Evolutionary conservation across 2,888 invertebrate species (phyloP).

Genomic region (Tetramorium bicarinatum): DNA sequence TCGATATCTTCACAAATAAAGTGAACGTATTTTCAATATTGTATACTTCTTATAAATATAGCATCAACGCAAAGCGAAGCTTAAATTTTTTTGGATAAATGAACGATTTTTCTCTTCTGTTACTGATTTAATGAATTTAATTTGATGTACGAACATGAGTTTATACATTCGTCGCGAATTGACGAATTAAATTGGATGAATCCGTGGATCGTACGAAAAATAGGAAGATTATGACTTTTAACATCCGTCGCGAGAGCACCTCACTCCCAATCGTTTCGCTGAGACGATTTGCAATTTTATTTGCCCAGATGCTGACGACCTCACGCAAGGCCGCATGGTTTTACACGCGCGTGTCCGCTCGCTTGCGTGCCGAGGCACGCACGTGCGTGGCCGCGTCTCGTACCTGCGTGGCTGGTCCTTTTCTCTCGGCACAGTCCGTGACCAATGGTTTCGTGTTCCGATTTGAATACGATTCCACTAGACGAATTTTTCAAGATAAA

Average conservation of each 20-base stretch:
- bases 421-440: background rate
- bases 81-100: background rate
- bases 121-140: background rate
- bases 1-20: too few species aligned
- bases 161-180: background rate
- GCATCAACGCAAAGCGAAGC: background rate
- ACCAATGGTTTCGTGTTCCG: conserved; percentile 78
- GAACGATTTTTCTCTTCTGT: background rate
- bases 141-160: background rate
- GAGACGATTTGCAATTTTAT: conserved; percentile 46
- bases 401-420: conserved; percentile 16
- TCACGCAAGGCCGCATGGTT: conserved; percentile 50
- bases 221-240: background rate
- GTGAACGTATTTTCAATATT: background rate
- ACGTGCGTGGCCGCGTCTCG: conserved; percentile 49
- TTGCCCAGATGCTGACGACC: conserved; percentile 46
- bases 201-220: background rate
- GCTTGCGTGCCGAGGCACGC: conserved; percentile 45
- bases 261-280: background rate
- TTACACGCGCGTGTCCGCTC: conserved; percentile 41
- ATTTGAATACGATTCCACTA: conserved; percentile 73
- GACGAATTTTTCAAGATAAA: conserved; percentile 77
- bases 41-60: background rate
- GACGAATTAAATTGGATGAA: background rate
- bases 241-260: background rate